These are phyloP conservation scores for Pogoniulus pusillus DNA, from an alignment of 2,797 vertebrate genomes.

Conservation along the genomic window DNA sequence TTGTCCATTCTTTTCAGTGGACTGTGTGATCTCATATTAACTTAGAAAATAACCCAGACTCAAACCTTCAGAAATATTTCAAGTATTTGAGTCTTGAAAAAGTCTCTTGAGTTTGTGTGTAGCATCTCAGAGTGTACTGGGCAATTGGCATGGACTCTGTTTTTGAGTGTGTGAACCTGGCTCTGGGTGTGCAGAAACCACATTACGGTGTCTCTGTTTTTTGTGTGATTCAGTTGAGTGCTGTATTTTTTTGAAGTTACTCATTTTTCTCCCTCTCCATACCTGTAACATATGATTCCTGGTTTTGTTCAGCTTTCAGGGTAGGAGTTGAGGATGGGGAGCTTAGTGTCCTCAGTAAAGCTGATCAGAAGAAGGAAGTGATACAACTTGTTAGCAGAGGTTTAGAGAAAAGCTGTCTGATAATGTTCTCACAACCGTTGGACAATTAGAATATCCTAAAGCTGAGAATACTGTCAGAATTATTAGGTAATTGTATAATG, in stretches of 20 bases:
- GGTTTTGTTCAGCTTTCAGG: not conserved
- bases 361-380: not conserved
- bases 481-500: not conserved
- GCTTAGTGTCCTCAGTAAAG: not conserved
- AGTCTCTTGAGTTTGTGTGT: not conserved
- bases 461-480: not conserved
- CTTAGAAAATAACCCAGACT: not conserved
- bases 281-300: not conserved
- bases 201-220: accelerated
- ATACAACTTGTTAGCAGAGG: not conserved
- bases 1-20: not conserved
- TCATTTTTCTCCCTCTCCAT: not conserved
- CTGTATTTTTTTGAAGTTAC: not conserved
- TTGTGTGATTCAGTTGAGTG: not conserved
- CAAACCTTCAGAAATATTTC: not conserved
- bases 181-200: not conserved
- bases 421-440: not conserved
- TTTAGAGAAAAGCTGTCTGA: not conserved
- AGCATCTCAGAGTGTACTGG: not conserved
- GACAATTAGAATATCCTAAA: not conserved
- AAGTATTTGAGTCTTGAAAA: not conserved
- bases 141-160: not conserved
- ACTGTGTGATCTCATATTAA: not conserved
- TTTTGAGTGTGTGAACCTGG: not conserved
- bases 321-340: not conserved